Evolutionary conservation across 1,140 invertebrate species (phyloP), one percentile per base, ranked within the genome.

Genomic region (Ips nitidus): DNA sequence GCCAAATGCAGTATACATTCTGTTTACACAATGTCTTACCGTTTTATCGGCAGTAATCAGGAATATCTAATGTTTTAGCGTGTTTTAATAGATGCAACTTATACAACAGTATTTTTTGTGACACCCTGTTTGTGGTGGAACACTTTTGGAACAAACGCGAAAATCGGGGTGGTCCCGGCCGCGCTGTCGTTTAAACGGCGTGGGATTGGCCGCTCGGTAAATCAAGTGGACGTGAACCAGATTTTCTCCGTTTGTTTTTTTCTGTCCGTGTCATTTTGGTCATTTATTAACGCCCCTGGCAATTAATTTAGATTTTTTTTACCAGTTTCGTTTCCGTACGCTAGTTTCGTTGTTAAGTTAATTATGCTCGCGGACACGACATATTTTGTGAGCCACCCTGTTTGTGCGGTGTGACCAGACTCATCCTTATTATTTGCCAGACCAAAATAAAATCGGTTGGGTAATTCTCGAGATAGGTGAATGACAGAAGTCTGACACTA

Each of bases 241-340:
- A 69, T 69, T 69, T 69, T 69, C 58, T 69, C 52, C 69, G 22
- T 61, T 71, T 71, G 50, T 61, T 67, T 71, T 66, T 66, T 66
- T 3, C 41, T 50, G 67, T 36, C 47, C 8, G 53, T 60, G 66
- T 61, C 67, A 62, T 69, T 69, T 69, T 50, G 58, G 60, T 42
- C 67, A 69, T 69, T 69, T 69, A 61, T 66, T 59, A 60, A 66
- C 62, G 69, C 56, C 62, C 58, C 45, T 62, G 42, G 55, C 47
- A 57, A 67, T 71, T 61, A 64, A 64, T 61, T 71, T 66, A 1
- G 57, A 68, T 68, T 61, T 68, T 68, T 57, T 47, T 56, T 66
- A 4, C 22, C 22, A 22, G 22, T 22, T 42, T 41, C 8, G 42
- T 60, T 41, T 60, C n/a, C 57, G 40, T 39, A 42, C 8, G 41